Evolutionary conservation across 2,797 vertebrate species (phyloP).

Genomic region (Bovichtus diacanthus): DNA sequence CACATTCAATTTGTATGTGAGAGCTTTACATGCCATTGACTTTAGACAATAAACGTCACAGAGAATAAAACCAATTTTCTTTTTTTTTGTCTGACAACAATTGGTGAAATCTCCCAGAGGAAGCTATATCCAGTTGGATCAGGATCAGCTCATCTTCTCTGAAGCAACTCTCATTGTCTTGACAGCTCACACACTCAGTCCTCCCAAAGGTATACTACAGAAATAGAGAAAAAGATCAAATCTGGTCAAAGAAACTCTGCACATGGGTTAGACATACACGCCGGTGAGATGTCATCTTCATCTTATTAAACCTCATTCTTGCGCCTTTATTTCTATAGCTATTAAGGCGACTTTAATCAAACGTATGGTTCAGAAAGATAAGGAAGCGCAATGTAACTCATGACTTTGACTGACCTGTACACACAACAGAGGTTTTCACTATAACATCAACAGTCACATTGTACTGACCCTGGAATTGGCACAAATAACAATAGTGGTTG

Average conservation of each 20-base stretch:
- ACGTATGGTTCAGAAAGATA: slow-evolving; percentile 10
- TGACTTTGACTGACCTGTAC: slow-evolving; percentile 20
- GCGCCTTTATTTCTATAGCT: not conserved
- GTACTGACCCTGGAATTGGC: not conserved
- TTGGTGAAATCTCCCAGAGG: slow-evolving; percentile 32
- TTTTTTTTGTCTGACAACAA: slow-evolving; percentile 42
- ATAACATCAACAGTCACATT: not conserved
- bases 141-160: slow-evolving; percentile 55
- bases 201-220: slow-evolving; percentile 55
- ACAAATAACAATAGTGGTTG: not conserved
- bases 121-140: slow-evolving; percentile 56
- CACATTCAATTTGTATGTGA: slow-evolving; percentile 14
- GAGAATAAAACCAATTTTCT: slow-evolving; percentile 5
- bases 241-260: slow-evolving; percentile 19
- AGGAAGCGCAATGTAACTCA: not conserved
- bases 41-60: slow-evolving; percentile 11
- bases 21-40: slow-evolving; percentile 9
- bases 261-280: not conserved
- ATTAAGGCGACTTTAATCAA: slow-evolving; percentile 18
- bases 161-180: slow-evolving; percentile 51
- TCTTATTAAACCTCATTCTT: not conserved
- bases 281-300: not conserved
- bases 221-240: slow-evolving; percentile 44
- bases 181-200: slow-evolving; percentile 68
- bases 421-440: not conserved